Conservation (phyloP, 2,113 vertebrate species). For the Athene noctua region DNA sequence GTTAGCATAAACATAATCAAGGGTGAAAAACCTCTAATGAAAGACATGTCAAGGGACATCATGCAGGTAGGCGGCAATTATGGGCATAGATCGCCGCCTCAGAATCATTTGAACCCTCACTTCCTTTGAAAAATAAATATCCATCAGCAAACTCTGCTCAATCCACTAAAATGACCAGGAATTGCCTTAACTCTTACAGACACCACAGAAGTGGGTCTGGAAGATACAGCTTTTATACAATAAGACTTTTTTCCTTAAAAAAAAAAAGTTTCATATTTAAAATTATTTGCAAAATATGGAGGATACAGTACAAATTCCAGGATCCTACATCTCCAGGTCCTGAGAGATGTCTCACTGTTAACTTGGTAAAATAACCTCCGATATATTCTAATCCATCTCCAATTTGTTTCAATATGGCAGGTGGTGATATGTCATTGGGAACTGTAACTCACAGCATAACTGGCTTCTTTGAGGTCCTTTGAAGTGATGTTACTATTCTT, state of each 20-base stretch:
- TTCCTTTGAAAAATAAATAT: background rate
- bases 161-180: background rate
- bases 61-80: background rate
- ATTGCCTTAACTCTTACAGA: background rate
- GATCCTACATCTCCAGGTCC: background rate
- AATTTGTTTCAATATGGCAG: background rate
- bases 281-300: background rate
- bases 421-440: background rate
- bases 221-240: background rate
- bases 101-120: background rate
- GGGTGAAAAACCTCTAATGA: background rate
- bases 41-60: background rate
- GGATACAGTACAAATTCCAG: background rate
- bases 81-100: background rate
- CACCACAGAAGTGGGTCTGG: background rate
- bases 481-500: conserved; percentile 15
- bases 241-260: background rate
- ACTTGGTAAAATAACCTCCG: background rate
- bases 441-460: background rate
- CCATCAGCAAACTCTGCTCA: background rate
- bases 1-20: background rate
- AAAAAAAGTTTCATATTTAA: background rate
- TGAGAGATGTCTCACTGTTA: background rate
- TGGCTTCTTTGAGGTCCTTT: background rate
- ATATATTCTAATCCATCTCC: background rate